Base-by-base conservation (phyloP, 2,888 invertebrate species). In the Crematogaster levior region DNA sequence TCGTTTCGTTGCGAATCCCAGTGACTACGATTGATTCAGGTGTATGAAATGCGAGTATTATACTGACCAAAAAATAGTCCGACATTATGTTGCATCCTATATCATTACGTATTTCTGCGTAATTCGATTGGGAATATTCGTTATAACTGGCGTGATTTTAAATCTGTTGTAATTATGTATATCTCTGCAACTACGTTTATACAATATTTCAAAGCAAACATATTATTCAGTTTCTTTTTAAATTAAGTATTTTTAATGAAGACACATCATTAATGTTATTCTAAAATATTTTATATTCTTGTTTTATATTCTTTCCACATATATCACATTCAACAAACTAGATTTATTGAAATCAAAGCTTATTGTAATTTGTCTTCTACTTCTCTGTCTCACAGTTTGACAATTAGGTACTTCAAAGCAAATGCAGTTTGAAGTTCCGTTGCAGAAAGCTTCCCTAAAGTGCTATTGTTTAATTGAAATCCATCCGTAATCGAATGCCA, bases 1-100 rank as follows among this genome's bases (percentile, higher is more conserved):
- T 30, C 81, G 75, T 60, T 58, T 80, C 58, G 77, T 72, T 83
- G 68, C 65, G 53, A 82, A 51, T 30, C 21, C 79, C 72, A 68
- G 66, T 81, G 51, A 63, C 34, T 53, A 18, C 34, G 77, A 51
- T 56, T 27, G 53, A 68, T 5, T 56, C 68, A 40, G 27, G 40
- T 24, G 12, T 75, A 51, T 51, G 5, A 66, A 66, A 30, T 30
- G 70, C 77, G 34, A 48, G 40, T 66, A n/a, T 37, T 48, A 51
- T 37, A 30, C 1, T n/a, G 46, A 48, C 24, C 10, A 63, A 24
- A 48, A 60, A 51, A 9, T 27, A 21, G 3, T 48, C 27, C 18
- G 24, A 53, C 18, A 15, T 27, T 27, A 3, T 21, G n/a, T 30
- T 70, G 24, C 24, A 46, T 37, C 6, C 10, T 3, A 12, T n/a